phyloP scores from a whole-genome alignment of 2,888 invertebrate genomes.

The Darwinula stevensoni region DNA sequence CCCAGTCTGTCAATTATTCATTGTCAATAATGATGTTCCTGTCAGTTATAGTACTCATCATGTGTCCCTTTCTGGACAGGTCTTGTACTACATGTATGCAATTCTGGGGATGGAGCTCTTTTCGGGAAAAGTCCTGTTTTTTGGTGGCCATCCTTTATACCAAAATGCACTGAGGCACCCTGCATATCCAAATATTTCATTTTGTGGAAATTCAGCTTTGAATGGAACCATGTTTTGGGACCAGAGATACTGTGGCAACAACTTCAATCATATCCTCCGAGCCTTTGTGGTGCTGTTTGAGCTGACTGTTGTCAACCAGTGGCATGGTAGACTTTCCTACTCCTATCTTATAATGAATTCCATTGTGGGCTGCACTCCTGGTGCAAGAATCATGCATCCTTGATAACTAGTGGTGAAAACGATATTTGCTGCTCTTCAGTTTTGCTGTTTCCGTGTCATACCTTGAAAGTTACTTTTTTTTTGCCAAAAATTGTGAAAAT shows the following conservation, averaged over 20 bases:
- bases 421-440: no score
- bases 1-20: slow-evolving; percentile 6
- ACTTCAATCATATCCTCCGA: slow-evolving; percentile 18
- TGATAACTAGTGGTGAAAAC: no score
- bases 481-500: no score
- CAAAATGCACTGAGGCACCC: background rate
- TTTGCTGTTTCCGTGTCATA: no score
- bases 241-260: slow-evolving; percentile 19
- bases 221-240: slow-evolving; percentile 16
- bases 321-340: slow-evolving; percentile 21
- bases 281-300: slow-evolving; percentile 19
- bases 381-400: no score
- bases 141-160: no score
- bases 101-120: slow-evolving; percentile 21
- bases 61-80: no score
- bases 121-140: slow-evolving; percentile 9
- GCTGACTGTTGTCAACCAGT: slow-evolving; percentile 21
- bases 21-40: slow-evolving; percentile 3
- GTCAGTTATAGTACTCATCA: background rate
- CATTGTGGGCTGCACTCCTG: no score
- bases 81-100: slow-evolving; percentile 19
- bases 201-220: slow-evolving; percentile 15
- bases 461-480: no score
- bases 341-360: no score
- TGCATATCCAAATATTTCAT: background rate